Conservation (phyloP, 2,113 vertebrate genomes). For the Oryzias melastigma region DNA sequence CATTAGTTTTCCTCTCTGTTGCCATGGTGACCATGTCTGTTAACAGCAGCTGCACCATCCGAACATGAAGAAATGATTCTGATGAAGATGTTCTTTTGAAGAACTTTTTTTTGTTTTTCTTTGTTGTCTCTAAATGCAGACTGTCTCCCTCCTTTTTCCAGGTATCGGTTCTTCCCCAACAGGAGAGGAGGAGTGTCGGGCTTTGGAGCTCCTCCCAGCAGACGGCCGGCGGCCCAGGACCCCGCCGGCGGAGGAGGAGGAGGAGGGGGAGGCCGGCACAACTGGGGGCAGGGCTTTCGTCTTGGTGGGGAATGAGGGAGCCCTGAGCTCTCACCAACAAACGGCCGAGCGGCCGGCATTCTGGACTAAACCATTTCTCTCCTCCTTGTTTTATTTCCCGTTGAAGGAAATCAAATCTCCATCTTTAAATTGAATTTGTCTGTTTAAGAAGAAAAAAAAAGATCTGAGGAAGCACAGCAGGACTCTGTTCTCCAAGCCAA, state of each 20-base stretch:
- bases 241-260: conserved; percentile 65
- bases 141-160: conserved; percentile 57
- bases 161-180: conserved; percentile 89
- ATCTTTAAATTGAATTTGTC: conserved; percentile 3
- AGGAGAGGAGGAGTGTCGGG: conserved; percentile 89
- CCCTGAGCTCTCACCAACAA: conserved; percentile 5
- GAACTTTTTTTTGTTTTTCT: not conserved
- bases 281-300: conserved; percentile 95
- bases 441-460: conserved; percentile 14
- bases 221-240: conserved; percentile 84
- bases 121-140: too few relatives aligned
- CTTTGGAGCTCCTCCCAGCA: conserved; percentile 85
- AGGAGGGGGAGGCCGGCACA: conserved; percentile 81
- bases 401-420: conserved; percentile 4
- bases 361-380: conserved; percentile 31
- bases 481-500: conserved; percentile 30
- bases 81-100: too few relatives aligned
- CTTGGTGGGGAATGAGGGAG: conserved; percentile 87
- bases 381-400: conserved; percentile 23
- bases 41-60: too few relatives aligned
- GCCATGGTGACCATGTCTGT: too few relatives aligned
- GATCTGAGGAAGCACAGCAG: conserved; percentile 31
- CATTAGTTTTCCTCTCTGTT: too few relatives aligned
- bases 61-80: too few relatives aligned
- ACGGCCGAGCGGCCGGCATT: conserved; percentile 4